Base-by-base conservation (phyloP, 2,113 vertebrate species). In the Chroicocephalus ridibundus region DNA sequence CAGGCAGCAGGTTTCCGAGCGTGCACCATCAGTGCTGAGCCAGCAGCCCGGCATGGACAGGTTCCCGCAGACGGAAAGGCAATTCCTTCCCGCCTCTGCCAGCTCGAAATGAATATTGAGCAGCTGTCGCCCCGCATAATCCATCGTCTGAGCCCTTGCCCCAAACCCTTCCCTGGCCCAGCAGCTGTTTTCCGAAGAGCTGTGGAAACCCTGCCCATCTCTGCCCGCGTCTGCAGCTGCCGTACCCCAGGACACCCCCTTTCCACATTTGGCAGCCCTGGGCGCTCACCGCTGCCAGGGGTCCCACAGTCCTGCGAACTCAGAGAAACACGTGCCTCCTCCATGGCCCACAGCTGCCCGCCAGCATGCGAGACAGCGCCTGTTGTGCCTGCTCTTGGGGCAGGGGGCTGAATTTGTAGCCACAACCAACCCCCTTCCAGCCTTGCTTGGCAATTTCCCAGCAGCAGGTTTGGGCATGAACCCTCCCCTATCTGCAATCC, bases 331-430 rank as follows among this genome's bases (percentile, higher is more conserved):
- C 6, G 2, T 60, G 54, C 34, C 34, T n/a, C 25, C 29, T 57
- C 32, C 3, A 0, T 6, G 36, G 18, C 20, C 46, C 38, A 2
- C 64, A 36, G 46, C 57, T 92, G 62, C 62, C 29, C 2, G 3
- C 29, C 58, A 11, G 40, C 13, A 1, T 10, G 42, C n/a, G 6
- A 58, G 49, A 15, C 18, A 54, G 70, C 1, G 11, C 34, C 64
- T 0, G 0, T 46, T 11, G 38, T 3, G 11, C 47, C 44, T 5
- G 20, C 20, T n/a, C 31, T 3, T 24, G 70, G 36, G 34, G 13
- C 29, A 65, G 46, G 10, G 10, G 19, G 10, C 60, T 58, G 38
- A 74, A 36, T 49, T 86, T 4, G 3, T 7, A 49, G 42, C 54
- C 44, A 46, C 60, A 84, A 11, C 11, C 68, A 78, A 21, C 8